Evolutionary conservation across 2,888 invertebrate species (phyloP), one percentile per base, ranked within the genome.

Genomic region (Andrena bucephala): DNA sequence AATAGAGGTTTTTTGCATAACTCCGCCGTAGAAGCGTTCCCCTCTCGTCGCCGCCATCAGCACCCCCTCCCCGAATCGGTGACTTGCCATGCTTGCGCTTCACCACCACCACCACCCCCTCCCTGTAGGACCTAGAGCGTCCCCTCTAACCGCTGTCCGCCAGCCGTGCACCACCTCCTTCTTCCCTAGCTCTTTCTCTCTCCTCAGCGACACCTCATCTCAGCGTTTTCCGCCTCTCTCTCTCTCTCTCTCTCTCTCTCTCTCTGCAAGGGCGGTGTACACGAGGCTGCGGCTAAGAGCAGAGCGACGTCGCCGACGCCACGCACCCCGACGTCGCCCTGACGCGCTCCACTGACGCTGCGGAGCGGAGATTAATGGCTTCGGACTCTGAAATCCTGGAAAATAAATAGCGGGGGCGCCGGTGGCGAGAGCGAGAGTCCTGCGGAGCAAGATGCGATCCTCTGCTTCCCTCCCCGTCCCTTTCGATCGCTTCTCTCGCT

Each of bases 341-440:
- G 93, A 93, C 93, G 92, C 93, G 93, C 94, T 93, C 92, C 92
- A 92, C 92, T 91, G 93, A 93, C 91, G 93, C 91, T 91, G 89
- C 90, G 89, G 89, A 90, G 89, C 89, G 85, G 90, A 93, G 94
- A 94, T 94, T 94, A 94, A 94, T 94, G 93, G 92, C 91, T 90
- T 93, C 92, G 93, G 92, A 93, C 93, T 93, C 92, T 92, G 93
- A 93, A 93, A 93, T 94, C 93, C 93, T 91, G 92, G 93, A 93
- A 94, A 94, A 94, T 93, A 94, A 94, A 94, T 93, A 93, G 93
- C 93, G 89, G 89, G 90, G 89, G 90, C 90, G 89, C 85, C 89
- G 89, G 89, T 86, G 86, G 89, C 89, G 89, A 89, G 89, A 89
- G 89, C 86, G 89, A 87, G 90, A 90, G 88, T 87, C 89, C 90